Evolutionary conservation across 2,113 vertebrate genomes (phyloP).

Genomic region (Orthochromis indermauri): DNA sequence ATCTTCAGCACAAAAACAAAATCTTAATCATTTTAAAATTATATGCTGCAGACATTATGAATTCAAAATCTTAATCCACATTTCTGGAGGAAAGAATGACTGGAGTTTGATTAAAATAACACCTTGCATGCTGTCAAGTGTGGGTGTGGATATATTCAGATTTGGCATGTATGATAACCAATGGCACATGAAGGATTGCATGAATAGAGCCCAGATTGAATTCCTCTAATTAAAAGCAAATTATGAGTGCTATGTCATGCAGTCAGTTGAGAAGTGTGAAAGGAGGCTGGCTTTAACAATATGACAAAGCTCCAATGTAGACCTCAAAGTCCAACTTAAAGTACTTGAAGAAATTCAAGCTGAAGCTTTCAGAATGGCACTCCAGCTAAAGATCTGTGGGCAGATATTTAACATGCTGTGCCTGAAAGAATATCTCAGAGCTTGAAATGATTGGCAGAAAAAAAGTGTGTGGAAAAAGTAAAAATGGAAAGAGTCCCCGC

Average conservation of each 20-base stretch:
- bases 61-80: background rate
- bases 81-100: background rate
- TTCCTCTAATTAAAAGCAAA: background rate
- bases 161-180: background rate
- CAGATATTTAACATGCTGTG: background rate
- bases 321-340: background rate
- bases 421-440: background rate
- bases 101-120: background rate
- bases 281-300: background rate
- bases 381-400: background rate
- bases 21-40: background rate
- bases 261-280: background rate
- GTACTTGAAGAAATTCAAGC: background rate
- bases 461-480: background rate
- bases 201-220: background rate
- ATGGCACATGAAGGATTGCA: background rate
- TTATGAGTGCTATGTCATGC: background rate
- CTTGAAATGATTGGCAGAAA: background rate
- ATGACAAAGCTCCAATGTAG: background rate
- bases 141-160: background rate
- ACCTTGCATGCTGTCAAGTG: background rate
- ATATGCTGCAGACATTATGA: background rate
- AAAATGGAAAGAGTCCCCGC: background rate
- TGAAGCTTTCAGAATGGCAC: background rate
- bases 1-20: background rate